These are phyloP conservation scores for Ispidina picta DNA, from an alignment of 2,797 vertebrate species.

Conservation along the genomic window DNA sequence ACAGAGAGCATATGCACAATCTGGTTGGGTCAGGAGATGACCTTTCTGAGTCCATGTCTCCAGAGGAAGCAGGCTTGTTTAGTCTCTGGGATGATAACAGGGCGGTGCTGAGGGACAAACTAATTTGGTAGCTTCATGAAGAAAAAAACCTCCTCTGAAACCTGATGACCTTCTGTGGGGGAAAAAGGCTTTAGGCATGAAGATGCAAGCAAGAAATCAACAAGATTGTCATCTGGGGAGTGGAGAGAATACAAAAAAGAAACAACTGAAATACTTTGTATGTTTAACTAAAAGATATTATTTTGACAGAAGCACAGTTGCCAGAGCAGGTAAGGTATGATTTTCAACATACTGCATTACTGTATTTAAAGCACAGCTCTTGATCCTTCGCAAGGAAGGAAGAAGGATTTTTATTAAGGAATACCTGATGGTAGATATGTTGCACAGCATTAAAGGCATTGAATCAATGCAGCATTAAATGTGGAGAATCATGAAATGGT, in stretches of 20 bases:
- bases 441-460: background rate
- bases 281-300: conserved; percentile 16
- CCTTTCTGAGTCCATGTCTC: conserved; percentile 31
- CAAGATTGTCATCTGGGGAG: conserved; percentile 33
- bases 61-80: conserved; percentile 28
- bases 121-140: conserved; percentile 42
- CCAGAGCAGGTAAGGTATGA: background rate
- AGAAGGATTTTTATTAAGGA: background rate
- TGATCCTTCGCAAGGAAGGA: background rate
- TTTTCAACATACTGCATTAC: background rate
- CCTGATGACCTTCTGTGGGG: conserved; percentile 44
- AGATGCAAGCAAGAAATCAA: conserved; percentile 43
- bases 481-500: background rate
- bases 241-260: background rate
- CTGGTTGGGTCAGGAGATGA: conserved; percentile 7
- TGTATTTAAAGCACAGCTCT: background rate
- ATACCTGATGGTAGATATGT: background rate
- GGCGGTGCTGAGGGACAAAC: background rate
- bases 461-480: background rate
- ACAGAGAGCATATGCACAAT: background rate
- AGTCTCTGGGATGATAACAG: conserved; percentile 6
- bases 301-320: conserved; percentile 23
- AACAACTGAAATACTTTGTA: background rate
- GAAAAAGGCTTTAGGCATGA: conserved; percentile 58
- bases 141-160: conserved; percentile 17